These are phyloP conservation scores for Nautilus pompilius DNA, from an alignment of 1,140 invertebrate genomes.

Conservation along the genomic window DNA sequence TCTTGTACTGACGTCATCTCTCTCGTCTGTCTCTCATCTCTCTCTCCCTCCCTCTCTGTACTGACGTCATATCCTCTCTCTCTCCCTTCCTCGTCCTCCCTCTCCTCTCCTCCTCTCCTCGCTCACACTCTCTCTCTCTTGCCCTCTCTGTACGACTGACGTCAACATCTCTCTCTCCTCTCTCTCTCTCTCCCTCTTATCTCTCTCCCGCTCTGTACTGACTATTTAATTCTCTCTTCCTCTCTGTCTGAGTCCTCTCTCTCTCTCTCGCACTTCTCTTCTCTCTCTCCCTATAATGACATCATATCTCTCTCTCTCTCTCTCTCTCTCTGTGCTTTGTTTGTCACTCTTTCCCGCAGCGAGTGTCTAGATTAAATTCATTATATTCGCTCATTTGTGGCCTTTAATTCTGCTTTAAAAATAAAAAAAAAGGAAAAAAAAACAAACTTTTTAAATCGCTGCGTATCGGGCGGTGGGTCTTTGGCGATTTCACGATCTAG, in stretches of 20 bases:
- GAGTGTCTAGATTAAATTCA: too few species aligned
- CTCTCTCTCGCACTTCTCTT: background rate
- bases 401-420: too few species aligned
- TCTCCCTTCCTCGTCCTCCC: background rate
- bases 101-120: background rate
- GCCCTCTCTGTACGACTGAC: background rate
- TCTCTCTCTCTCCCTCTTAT: background rate
- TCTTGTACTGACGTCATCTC: background rate
- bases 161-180: background rate
- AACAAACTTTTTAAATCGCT: too few species aligned
- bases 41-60: background rate
- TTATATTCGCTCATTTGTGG: too few species aligned
- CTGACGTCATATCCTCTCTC: background rate
- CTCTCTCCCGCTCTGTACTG: background rate
- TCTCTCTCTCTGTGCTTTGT: background rate
- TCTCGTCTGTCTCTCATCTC: too few species aligned
- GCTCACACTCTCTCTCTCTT: background rate
- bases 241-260: background rate
- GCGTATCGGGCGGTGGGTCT: too few species aligned
- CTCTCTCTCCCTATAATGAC: background rate
- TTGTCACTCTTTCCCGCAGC: too few species aligned
- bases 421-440: too few species aligned
- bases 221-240: background rate
- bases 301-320: conserved; percentile 1
- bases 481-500: too few species aligned